These are phyloP conservation scores for Spilogale gracilis DNA, from an alignment of 2,113 vertebrate genomes.

Conservation along the genomic window DNA sequence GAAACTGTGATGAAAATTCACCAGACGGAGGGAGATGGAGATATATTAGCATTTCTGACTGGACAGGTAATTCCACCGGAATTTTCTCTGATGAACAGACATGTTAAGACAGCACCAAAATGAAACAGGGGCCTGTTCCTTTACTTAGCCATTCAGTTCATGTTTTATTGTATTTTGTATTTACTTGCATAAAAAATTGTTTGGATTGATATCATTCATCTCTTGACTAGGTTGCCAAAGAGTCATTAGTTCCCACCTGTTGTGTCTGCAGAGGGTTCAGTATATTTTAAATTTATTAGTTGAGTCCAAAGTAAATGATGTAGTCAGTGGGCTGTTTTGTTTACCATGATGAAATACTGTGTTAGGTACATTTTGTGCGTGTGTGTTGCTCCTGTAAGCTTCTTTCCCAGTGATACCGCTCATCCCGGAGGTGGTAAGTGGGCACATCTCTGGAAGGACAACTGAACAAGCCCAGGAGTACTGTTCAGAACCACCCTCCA, in stretches of 20 bases:
- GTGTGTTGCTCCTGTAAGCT: neutral
- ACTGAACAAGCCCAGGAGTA: too few species aligned
- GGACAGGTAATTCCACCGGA: conserved; percentile 92
- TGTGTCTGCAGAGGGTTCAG: conserved; percentile 59
- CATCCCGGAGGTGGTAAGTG: neutral
- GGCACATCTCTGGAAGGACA: neutral
- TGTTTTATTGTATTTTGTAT: conserved; percentile 46
- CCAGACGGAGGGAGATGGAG: conserved; percentile 96
- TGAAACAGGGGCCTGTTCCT: neutral
- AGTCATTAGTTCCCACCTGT: conserved; percentile 61
- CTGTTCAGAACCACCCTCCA: neutral
- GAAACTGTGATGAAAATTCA: conserved; percentile 99
- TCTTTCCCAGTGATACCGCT: neutral
- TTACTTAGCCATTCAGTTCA: conserved; percentile 36
- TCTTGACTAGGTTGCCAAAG: conserved; percentile 49
- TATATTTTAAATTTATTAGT: conserved; percentile 60
- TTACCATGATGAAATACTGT: neutral
- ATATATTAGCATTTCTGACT: conserved; percentile 97
- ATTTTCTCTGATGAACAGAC: neutral
- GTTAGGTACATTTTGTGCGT: neutral
- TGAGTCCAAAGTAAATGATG: conserved; percentile 56
- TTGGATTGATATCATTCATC: conserved; percentile 18
- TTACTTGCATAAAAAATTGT: neutral
- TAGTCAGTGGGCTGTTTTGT: neutral
- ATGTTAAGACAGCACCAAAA: neutral